A percentile compares a stretch with the other conserved stretches of the same genome.
These are phyloP conservation scores for Bombus soroeensis DNA, from an alignment of 1,140 invertebrate species.

Conservation along the genomic window DNA sequence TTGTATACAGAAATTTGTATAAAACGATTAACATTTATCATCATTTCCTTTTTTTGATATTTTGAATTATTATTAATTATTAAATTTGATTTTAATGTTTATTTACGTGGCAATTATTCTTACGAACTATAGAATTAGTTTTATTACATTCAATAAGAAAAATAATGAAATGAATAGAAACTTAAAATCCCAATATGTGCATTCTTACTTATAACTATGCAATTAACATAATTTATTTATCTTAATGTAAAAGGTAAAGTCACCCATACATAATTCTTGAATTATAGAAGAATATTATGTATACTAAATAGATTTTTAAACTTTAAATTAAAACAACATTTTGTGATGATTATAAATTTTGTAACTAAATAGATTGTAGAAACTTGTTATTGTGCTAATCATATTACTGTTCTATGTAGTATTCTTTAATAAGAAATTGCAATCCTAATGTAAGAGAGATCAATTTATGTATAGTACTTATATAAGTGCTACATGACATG, in stretches of 20 bases:
- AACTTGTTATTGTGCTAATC: slow-evolving; percentile 47
- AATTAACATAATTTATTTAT: slow-evolving; percentile 42
- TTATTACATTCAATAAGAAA: slow-evolving; percentile 5
- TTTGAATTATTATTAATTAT: background rate
- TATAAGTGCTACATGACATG: slow-evolving; percentile 13
- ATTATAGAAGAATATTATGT: slow-evolving; percentile 21
- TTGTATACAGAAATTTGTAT: slow-evolving; percentile 20
- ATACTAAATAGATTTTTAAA: slow-evolving; percentile 38
- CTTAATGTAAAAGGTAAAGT: slow-evolving; percentile 19
- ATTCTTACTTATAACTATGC: slow-evolving; percentile 40
- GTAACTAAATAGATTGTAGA: slow-evolving; percentile 19
- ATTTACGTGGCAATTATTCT: slow-evolving; percentile 28
- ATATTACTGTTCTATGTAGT: slow-evolving; percentile 20
- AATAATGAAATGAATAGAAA: slow-evolving; percentile 27
- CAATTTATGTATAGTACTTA: slow-evolving; percentile 22
- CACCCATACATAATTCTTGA: slow-evolving; percentile 14
- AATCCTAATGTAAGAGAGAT: slow-evolving; percentile 21
- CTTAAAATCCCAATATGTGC: slow-evolving; percentile 38
- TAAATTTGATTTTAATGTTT: slow-evolving; percentile 26
- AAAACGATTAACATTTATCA: background rate
- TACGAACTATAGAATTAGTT: slow-evolving; percentile 2
- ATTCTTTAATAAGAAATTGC: slow-evolving; percentile 29
- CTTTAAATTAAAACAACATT: slow-evolving; percentile 31
- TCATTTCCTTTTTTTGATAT: background rate
- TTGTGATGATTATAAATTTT: slow-evolving; percentile 37